Conservation (phyloP, 2,113 vertebrate species). For the Eolophus roseicapilla region DNA sequence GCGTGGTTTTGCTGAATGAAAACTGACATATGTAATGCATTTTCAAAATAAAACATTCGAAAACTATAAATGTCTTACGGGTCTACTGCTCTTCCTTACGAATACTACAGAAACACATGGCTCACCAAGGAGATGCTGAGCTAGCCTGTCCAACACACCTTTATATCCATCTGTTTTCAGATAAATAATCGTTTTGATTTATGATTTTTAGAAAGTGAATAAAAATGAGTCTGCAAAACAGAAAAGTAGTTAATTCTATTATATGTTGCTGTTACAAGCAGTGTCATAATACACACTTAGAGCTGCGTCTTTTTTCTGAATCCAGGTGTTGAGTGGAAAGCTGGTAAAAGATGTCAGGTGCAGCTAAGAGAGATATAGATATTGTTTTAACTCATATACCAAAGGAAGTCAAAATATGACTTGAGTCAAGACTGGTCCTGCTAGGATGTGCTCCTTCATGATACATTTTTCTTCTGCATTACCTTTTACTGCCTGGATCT, state of each 20-base stretch:
- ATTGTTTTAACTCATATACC: background rate
- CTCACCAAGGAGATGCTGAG: background rate
- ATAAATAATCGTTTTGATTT: background rate
- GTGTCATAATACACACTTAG: background rate
- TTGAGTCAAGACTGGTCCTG: background rate
- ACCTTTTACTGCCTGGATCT: background rate
- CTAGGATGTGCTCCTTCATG: background rate
- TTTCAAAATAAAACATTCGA: slow-evolving; percentile 31
- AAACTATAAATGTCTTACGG: background rate
- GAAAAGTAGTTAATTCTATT: background rate
- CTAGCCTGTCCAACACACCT: background rate
- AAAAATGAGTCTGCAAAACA: background rate
- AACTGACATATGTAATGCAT: background rate
- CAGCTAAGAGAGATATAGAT: background rate
- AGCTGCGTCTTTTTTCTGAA: background rate
- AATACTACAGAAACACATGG: background rate
- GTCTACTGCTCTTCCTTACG: background rate
- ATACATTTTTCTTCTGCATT: background rate
- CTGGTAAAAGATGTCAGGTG: background rate
- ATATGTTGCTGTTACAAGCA: background rate
- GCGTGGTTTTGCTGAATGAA: background rate
- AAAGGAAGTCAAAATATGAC: background rate
- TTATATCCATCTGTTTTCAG: slow-evolving; percentile 19
- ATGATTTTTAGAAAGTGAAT: background rate
- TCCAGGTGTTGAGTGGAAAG: background rate